A percentile compares a stretch with the other conserved stretches of the same genome.
Conservation (phyloP, 1,140 invertebrate genomes). For the Bacillus rossius region DNA sequence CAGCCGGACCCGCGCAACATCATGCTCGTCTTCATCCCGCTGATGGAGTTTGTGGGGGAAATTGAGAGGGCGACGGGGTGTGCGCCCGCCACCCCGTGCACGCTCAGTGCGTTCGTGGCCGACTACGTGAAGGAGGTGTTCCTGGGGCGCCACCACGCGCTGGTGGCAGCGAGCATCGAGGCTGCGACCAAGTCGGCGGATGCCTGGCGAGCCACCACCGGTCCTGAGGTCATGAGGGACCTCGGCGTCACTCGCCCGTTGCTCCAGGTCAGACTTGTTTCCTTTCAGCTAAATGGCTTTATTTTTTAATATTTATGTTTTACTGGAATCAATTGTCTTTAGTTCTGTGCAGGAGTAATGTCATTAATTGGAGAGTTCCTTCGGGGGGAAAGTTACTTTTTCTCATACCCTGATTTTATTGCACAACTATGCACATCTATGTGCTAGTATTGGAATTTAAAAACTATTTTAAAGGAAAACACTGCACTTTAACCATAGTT, state of each 20-base stretch:
- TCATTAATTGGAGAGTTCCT: no score
- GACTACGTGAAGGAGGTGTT: constrained; percentile 70
- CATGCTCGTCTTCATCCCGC: constrained; percentile 64
- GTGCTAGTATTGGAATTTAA: background rate
- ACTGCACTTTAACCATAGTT: no score
- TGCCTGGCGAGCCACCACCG: constrained; percentile 62
- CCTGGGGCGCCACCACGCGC: constrained; percentile 52
- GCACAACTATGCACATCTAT: background rate
- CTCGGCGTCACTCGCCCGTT: constrained; percentile 58
- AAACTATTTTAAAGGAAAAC: no score
- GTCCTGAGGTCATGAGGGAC: constrained; percentile 58
- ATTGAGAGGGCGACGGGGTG: constrained; percentile 62
- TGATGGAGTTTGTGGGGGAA: constrained; percentile 70
- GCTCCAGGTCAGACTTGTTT: constrained; percentile 50
- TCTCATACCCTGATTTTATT: background rate
- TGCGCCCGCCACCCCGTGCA: constrained; percentile 53
- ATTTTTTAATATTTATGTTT: no score
- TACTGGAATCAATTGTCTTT: no score
- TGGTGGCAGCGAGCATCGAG: constrained; percentile 56
- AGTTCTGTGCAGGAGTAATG: no score
- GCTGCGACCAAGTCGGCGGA: constrained; percentile 65
- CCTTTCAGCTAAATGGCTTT: background rate
- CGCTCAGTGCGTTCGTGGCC: constrained; percentile 66
- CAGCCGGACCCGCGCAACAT: constrained; percentile 69
- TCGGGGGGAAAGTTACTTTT: background rate